phyloP scores from a whole-genome alignment of 2,113 vertebrate species.

The Gyps fulvus region DNA sequence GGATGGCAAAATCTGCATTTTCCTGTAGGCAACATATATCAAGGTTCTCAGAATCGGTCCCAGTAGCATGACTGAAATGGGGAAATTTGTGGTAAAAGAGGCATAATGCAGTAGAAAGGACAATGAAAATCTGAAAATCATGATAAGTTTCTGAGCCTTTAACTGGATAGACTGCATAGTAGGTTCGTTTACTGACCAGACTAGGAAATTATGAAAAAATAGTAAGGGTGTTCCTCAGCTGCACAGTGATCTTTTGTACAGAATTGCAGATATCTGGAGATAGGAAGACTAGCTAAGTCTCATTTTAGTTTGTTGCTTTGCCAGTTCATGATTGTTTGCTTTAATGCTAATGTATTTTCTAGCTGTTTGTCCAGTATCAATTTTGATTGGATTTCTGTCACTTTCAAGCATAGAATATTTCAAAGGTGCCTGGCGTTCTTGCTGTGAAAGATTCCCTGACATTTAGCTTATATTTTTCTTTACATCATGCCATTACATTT shows the following conservation, averaged over 20 bases:
- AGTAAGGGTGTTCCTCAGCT: neutral
- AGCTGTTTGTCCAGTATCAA: neutral
- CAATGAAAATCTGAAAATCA: neutral
- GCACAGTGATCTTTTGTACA: neutral
- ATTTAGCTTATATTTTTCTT: neutral
- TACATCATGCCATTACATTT: neutral
- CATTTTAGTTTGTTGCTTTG: neutral
- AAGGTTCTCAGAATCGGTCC: neutral
- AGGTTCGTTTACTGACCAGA: neutral
- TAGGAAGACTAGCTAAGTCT: neutral
- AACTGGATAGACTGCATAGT: neutral
- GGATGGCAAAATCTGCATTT: neutral
- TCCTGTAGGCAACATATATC: neutral
- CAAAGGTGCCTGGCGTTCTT: neutral
- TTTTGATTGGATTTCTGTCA: neutral
- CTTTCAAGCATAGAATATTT: neutral
- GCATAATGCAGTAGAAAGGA: neutral
- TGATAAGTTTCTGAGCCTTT: neutral
- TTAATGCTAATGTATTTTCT: neutral
- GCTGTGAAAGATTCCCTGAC: neutral
- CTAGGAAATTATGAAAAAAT: neutral
- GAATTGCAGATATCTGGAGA: neutral
- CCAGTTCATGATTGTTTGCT: neutral
- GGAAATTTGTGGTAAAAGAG: neutral
- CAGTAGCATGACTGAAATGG: neutral